These are phyloP conservation scores for Cheirogaleus medius DNA, from an alignment of 2,113 vertebrate species.

Conservation along the genomic window DNA sequence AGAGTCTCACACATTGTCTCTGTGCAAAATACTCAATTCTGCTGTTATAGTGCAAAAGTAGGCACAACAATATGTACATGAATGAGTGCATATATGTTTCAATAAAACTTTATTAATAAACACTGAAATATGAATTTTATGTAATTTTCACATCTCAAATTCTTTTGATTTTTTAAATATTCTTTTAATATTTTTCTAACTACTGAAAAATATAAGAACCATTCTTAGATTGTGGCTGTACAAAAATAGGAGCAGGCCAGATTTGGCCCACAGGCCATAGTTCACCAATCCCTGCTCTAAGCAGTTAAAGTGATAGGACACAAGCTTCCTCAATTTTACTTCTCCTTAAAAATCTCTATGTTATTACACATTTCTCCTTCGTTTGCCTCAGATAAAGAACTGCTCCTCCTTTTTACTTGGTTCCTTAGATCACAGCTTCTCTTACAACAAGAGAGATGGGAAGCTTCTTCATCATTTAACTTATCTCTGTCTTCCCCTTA, in stretches of 20 bases:
- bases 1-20: neutral
- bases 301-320: neutral
- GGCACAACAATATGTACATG: neutral
- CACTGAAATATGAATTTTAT: neutral
- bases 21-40: neutral
- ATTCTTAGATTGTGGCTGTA: neutral
- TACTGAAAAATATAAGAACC: neutral
- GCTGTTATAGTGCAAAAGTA: neutral
- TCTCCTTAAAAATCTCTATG: neutral
- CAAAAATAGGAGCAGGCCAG: neutral
- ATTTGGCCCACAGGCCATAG: neutral
- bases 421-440: neutral
- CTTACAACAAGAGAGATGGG: neutral
- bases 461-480: neutral
- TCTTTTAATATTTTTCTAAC: neutral
- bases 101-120: slow-evolving; percentile 28
- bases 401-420: neutral
- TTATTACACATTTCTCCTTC: neutral
- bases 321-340: neutral
- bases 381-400: neutral
- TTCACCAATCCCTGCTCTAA: neutral
- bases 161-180: neutral
- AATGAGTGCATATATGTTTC: neutral
- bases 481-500: neutral
- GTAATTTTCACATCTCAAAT: neutral